Conservation (phyloP, 2,888 invertebrate species). For the Pollenia labialis region DNA sequence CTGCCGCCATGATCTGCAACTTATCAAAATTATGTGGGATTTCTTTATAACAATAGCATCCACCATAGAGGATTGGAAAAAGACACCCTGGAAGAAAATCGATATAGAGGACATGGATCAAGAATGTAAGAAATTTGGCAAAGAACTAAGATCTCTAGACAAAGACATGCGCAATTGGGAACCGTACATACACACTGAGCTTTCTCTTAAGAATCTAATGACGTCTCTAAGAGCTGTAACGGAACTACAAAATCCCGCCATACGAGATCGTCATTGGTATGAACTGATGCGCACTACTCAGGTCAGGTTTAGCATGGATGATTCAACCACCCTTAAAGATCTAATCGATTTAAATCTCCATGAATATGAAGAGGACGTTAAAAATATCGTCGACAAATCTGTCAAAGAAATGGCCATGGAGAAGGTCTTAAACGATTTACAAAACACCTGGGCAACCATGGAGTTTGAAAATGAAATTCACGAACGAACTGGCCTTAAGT, state of each 20-base stretch:
- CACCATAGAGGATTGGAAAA: conserved; percentile 96
- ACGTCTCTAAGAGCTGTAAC: conserved; percentile 96
- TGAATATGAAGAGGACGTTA: conserved; percentile 97
- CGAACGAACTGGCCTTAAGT: conserved; percentile 90
- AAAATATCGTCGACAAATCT: conserved; percentile 97
- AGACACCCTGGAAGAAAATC: conserved; percentile 96
- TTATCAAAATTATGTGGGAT: conserved; percentile 94
- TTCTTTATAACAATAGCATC: conserved; percentile 92
- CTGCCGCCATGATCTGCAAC: conserved; percentile 90
- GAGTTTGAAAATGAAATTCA: conserved; percentile 92
- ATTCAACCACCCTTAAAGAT: conserved; percentile 93
- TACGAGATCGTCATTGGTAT: conserved; percentile 96
- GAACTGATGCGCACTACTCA: conserved; percentile 97
- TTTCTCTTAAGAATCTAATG: conserved; percentile 94
- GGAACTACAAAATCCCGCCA: conserved; percentile 97
- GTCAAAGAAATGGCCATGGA: conserved; percentile 99
- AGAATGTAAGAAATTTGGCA: conserved; percentile 96
- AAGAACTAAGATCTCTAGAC: conserved; percentile 91
- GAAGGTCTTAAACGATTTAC: conserved; percentile 93
- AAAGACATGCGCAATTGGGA: conserved; percentile 93
- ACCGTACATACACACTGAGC: conserved; percentile 91
- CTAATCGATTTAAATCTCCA: conserved; percentile 94
- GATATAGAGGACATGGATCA: conserved; percentile 97
- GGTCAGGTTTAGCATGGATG: conserved; percentile 85
- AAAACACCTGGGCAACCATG: conserved; percentile 91